Conservation (phyloP, 2,888 invertebrate species). For the Erebia ligea region DNA sequence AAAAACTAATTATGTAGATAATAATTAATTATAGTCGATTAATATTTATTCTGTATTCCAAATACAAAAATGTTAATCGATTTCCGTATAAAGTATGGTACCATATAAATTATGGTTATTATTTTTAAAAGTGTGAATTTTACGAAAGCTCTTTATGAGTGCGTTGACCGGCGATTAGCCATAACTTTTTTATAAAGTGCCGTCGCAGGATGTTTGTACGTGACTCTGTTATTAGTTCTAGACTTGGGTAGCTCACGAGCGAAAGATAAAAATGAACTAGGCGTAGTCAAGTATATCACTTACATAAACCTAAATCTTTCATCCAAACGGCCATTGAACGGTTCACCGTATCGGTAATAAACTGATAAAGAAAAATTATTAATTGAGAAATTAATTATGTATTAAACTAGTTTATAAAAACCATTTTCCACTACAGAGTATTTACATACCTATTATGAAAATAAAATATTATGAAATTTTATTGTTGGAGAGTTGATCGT, state of each 20-base stretch:
- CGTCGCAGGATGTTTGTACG: slow-evolving; percentile 70
- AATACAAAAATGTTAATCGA: not conserved
- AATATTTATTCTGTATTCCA: slow-evolving; percentile 2
- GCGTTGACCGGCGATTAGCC: slow-evolving; percentile 76
- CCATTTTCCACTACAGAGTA: no score
- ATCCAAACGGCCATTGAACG: no score
- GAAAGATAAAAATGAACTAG: slow-evolving; percentile 18
- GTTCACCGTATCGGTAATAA: no score
- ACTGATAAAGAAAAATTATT: no score
- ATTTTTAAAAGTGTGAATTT: slow-evolving; percentile 29
- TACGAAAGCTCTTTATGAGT: slow-evolving; percentile 59
- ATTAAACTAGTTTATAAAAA: no score
- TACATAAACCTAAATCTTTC: no score
- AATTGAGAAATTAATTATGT: no score
- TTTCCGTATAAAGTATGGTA: slow-evolving; percentile 15
- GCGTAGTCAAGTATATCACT: not conserved
- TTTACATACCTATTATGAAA: no score
- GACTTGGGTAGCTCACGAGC: slow-evolving; percentile 13
- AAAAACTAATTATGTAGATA: not conserved
- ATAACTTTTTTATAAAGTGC: slow-evolving; percentile 63
- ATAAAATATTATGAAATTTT: no score
- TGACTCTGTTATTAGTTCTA: slow-evolving; percentile 58
- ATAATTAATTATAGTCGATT: not conserved
- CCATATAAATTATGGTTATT: slow-evolving; percentile 20
- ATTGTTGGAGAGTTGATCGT: no score